Percentiles rank a stretch among this genome's conserved stretches.
Conservation (phyloP, 2,797 vertebrate species). For the Mormyrus hasselquistii region DNA sequence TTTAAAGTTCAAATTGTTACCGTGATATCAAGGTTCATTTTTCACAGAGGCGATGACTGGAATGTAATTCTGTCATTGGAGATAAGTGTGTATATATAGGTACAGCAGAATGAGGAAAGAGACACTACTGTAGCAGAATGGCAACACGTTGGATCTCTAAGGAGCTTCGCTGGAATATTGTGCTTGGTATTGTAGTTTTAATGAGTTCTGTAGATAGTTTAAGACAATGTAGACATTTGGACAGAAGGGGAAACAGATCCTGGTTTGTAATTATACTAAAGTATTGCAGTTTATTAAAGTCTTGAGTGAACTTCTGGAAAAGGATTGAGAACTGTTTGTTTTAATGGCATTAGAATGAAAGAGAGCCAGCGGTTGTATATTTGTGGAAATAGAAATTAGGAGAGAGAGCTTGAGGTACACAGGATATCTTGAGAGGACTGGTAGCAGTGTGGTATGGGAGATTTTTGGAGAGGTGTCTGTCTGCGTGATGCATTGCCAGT, state of each 20-base stretch:
- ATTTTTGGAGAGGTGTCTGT: background rate
- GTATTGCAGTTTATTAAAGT: background rate
- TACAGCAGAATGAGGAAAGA: background rate
- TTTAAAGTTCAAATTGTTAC: background rate
- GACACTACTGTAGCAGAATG: background rate
- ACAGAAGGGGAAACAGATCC: background rate
- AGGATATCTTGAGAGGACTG: background rate
- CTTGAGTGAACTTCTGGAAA: background rate
- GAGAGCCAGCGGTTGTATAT: background rate
- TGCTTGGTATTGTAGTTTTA: background rate
- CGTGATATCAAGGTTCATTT: background rate
- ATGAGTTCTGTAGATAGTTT: background rate
- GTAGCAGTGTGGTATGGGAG: background rate
- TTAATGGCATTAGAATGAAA: background rate
- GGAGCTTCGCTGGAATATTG: background rate
- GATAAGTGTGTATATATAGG: background rate
- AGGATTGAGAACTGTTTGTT: background rate
- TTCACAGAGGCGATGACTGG: background rate
- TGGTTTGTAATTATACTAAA: background rate
- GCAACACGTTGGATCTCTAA: background rate
- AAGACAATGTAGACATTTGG: background rate
- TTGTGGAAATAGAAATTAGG: background rate
- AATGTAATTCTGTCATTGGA: background rate
- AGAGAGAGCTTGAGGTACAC: background rate
- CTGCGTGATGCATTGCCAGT: background rate